Base-by-base conservation (phyloP, 1,140 invertebrate genomes). In the Elysia chlorotica region DNA sequence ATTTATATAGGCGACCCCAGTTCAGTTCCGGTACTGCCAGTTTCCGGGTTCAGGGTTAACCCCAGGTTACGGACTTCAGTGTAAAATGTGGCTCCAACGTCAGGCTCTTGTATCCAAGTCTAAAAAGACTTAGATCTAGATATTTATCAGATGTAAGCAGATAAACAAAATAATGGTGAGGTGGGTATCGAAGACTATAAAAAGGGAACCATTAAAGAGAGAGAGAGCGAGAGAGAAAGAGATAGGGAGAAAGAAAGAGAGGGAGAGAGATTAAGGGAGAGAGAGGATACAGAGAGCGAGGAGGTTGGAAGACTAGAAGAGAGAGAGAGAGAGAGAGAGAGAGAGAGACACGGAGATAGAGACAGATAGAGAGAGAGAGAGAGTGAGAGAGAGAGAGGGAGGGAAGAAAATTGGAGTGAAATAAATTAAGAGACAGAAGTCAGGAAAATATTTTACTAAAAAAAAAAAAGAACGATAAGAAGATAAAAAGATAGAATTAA, bases 311-410 rank as follows among this genome's bases (percentile, higher is more conserved):
- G 35, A 37, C 17, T 37, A 25, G 41, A 37, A n/a, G 30, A 21
- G 21, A 66, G 33, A 37, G 30, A 33, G 63, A 66, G 4, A 66
- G 35, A 23, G 21, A 33, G 19, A 54, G 23, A 31, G 23, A 33
- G 38, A 59, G 30, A 31, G 2, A 35, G 23, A 48, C 10, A 30
- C 30, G 33, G 17, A 28, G 30, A 21, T 31, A 53, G 23, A 25
- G 31, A 53, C 21, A 63, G 30, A 72, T 31, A 53, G 67, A 30
- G 35, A 59, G 31, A 59, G 54, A 41, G 36, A 33, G 31, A 33
- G 36, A 33, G 31, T 38, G 31, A 41, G 37, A 54, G 2, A 68
- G 5, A 68, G 67, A 35, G 54, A 57, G 53, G 59, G 54, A 59
- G 31, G 37, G 30, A 70, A 54, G 23, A 38, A 6, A 37, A 33